Conservation (phyloP, 2,888 invertebrate species). For the Macrosoma leucophasiata region DNA sequence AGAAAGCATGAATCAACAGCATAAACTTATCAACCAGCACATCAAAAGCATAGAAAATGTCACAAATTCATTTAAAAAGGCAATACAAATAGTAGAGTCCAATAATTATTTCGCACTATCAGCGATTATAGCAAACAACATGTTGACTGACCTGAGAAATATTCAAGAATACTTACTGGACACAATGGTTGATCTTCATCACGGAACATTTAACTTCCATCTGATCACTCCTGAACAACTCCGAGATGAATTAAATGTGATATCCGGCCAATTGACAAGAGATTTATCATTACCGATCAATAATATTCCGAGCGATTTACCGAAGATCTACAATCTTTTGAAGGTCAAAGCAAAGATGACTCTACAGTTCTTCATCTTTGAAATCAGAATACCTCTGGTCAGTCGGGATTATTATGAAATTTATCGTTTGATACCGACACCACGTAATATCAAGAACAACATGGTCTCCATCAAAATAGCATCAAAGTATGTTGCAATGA, state of each 20-base stretch:
- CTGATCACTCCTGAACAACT: slow-evolving; percentile 1
- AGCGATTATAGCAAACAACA: not conserved
- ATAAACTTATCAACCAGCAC: not conserved
- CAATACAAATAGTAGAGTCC: not conserved
- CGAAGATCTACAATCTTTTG: not conserved
- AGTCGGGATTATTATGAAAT: too few species aligned
- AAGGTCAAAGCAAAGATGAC: slow-evolving; percentile 1
- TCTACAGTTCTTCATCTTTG: slow-evolving; percentile 14
- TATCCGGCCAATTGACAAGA: not conserved
- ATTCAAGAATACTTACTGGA: not conserved
- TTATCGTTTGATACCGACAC: too few species aligned
- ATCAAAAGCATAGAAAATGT: slow-evolving; percentile 4
- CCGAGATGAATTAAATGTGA: not conserved
- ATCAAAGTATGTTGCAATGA: too few species aligned
- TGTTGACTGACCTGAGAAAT: slow-evolving; percentile 1
- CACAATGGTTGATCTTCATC: slow-evolving; percentile 2
- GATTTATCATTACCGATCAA: not conserved
- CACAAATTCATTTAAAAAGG: slow-evolving; percentile 2
- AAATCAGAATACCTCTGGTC: slow-evolving; percentile 16
- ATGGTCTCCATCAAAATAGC: too few species aligned
- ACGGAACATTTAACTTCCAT: slow-evolving; percentile 2
- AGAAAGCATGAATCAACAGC: not conserved
- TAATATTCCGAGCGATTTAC: not conserved
- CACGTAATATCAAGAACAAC: too few species aligned
- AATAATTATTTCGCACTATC: not conserved